A percentile compares a stretch with the other conserved stretches of the same genome.
These are phyloP conservation scores for Craniophora ligustri DNA, from an alignment of 2,888 invertebrate genomes.

Conservation along the genomic window DNA sequence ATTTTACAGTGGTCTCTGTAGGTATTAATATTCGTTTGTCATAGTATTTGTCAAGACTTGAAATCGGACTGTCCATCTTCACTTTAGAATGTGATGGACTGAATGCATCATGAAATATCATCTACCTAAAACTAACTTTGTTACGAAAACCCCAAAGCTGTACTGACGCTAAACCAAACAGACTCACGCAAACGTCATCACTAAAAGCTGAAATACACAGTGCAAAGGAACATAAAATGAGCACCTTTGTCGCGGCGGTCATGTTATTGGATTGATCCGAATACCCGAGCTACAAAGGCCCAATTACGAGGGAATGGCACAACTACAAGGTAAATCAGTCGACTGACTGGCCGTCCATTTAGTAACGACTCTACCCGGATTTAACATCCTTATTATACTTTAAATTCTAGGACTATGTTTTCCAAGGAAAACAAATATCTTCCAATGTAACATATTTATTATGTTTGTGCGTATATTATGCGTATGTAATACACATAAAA, in stretches of 20 bases:
- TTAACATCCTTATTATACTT: conserved; percentile 35
- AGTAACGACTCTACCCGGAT: conserved; percentile 58
- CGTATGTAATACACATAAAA: no score
- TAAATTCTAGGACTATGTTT: conserved; percentile 41
- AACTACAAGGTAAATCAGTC: conserved; percentile 76
- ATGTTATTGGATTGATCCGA: conserved; percentile 78
- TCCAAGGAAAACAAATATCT: conserved; percentile 30
- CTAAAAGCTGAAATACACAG: conserved; percentile 53
- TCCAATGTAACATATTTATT: no score
- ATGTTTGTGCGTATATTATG: no score
- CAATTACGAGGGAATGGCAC: conserved; percentile 78
- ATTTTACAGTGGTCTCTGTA: no score
- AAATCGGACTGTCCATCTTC: not conserved
- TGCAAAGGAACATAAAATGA: conserved; percentile 65
- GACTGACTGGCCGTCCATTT: conserved; percentile 46
- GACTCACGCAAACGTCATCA: conserved; percentile 27
- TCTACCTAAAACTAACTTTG: conserved; percentile 23
- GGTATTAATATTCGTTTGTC: not conserved
- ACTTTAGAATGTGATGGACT: conserved; percentile 2
- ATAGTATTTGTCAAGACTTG: not conserved
- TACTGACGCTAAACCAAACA: conserved; percentile 20
- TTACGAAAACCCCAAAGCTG: conserved; percentile 12
- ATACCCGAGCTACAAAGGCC: conserved; percentile 78
- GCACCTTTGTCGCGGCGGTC: conserved; percentile 61
- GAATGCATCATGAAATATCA: no score